phyloP scores from a whole-genome alignment of 2,113 vertebrate species.

The Lamprologus sp. region DNA sequence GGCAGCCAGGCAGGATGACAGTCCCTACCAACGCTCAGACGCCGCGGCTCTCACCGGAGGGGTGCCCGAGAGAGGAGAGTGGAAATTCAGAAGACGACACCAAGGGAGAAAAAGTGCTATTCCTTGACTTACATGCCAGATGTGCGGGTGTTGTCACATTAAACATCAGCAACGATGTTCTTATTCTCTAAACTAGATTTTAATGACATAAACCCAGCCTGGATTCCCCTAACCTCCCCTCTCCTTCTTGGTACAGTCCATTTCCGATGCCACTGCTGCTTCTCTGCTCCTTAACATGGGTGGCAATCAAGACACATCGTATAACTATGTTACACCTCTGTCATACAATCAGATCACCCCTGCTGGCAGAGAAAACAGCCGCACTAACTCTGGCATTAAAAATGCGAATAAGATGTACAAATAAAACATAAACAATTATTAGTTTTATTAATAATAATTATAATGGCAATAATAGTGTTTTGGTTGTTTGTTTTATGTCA shows the following conservation, averaged over 20 bases:
- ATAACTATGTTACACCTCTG: slow-evolving; percentile 50
- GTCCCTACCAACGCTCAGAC: neutral
- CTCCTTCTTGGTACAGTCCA: slow-evolving; percentile 65
- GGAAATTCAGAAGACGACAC: too few species aligned
- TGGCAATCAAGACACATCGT: slow-evolving; percentile 52
- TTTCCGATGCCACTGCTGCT: slow-evolving; percentile 55
- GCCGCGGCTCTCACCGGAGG: neutral
- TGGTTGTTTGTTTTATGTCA: neutral
- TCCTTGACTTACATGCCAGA: fast-evolving
- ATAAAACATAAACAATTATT: neutral
- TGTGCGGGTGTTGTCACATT: fast-evolving
- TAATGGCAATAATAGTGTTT: neutral
- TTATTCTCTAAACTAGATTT: neutral
- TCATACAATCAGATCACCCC: neutral
- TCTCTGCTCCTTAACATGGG: slow-evolving; percentile 45
- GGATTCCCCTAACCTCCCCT: neutral
- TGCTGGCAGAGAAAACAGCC: neutral
- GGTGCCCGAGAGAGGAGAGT: neutral
- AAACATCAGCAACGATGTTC: fast-evolving
- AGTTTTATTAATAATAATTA: neutral
- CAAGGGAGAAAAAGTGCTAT: fast-evolving
- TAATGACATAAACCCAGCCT: neutral
- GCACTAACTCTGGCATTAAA: neutral
- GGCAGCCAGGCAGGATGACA: slow-evolving; percentile 35
- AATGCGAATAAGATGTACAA: neutral